Base-by-base conservation (phyloP, 2,797 vertebrate genomes). In the Decapterus maruadsi region DNA sequence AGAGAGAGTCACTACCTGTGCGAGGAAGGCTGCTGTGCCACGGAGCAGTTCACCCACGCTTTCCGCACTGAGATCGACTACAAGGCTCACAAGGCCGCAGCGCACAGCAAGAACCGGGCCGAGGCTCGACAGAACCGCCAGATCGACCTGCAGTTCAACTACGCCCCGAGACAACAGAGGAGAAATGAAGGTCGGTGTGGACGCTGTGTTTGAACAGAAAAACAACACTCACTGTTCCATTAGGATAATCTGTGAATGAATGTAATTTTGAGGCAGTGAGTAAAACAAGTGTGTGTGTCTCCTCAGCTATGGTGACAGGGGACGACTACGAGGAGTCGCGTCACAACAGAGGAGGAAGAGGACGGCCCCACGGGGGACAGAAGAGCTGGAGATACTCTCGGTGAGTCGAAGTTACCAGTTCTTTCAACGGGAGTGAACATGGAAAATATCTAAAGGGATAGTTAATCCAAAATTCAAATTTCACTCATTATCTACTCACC, bases 81-180 rank as follows among this genome's bases (percentile, higher is more conserved):
- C 91, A 99, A 99, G 87, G 98, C 98, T 0, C 98, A 99, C 93
- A 97, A 96, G 87, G 98, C 95, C 0, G 92, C 96, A n/a, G 97
- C 92, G 16, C 98, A 99, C 93, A 99, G 98, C 94, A 98, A 97
- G 86, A 99, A 92, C 94, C 93, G 98, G 0, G 98, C 98, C 0
- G 98, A 99, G 90, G 98, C 98, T 0, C 93, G 98, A 11, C 98
- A 99, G 93, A 99, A 99, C 93, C 96, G 98, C 7, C 97, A 99
- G 50, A 99, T 99, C 0, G 98, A 99, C 92, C 94, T 99, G 38
- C 97, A 99, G 94, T 99, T 99, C 84, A 98, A 68, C 92, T 98
- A 96, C 0, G 61, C 96, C 0, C 95, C 95, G 0, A 90, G 98
- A 59, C 97, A 96, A 75, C 95, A 95, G 9, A 94, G 97, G 78